phyloP scores from a whole-genome alignment of 2,888 invertebrate genomes.

The Pseudococcus jackbeardsleyi region DNA sequence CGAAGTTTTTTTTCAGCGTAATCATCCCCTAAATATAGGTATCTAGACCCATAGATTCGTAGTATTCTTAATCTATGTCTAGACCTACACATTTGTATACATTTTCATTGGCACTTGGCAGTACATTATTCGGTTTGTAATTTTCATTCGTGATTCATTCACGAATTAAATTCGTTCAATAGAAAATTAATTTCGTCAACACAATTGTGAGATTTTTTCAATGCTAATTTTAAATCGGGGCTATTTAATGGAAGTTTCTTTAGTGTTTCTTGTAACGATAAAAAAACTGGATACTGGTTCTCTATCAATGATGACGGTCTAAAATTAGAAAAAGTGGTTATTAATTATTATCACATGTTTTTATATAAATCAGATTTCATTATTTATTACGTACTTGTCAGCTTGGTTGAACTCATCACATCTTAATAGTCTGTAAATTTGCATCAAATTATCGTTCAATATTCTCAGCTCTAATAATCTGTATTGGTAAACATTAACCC shows the following conservation, averaged over 20 bases:
- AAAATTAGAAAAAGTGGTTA: not conserved
- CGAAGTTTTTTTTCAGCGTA: not conserved
- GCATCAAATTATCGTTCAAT: slow-evolving; percentile 53
- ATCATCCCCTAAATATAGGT: not conserved
- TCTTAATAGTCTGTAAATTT: slow-evolving; percentile 40
- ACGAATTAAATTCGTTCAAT: slow-evolving; percentile 15
- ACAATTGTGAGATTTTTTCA: slow-evolving; percentile 16
- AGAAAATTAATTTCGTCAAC: slow-evolving; percentile 8
- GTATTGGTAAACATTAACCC: not conserved
- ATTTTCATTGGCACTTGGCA: not conserved
- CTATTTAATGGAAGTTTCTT: not conserved
- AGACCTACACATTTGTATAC: no score
- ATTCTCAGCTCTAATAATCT: slow-evolving; percentile 37
- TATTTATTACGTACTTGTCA: not conserved
- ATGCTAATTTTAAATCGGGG: not conserved
- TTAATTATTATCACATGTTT: not conserved
- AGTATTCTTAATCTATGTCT: no score
- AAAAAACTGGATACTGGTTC: slow-evolving; percentile 29
- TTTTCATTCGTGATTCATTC: not conserved
- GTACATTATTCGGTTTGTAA: not conserved
- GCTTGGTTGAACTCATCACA: not conserved
- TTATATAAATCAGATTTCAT: not conserved
- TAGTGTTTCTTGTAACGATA: not conserved
- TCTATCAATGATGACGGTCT: not conserved
- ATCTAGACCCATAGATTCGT: not conserved